These are phyloP conservation scores for Geococcyx californianus DNA, from an alignment of 2,113 vertebrate species.

Conservation along the genomic window DNA sequence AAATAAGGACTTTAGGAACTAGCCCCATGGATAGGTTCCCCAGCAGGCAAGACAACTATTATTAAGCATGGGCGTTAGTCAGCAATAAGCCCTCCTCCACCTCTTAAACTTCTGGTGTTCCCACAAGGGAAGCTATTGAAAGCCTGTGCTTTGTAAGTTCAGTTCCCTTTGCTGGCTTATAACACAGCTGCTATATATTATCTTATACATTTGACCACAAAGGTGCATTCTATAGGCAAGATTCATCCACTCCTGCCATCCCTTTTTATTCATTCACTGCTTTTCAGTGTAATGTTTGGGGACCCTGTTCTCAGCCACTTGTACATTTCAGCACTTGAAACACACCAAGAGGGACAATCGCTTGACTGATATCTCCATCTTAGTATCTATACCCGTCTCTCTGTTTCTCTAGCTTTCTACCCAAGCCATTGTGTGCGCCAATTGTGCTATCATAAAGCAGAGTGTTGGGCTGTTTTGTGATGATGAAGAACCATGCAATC, in stretches of 20 bases:
- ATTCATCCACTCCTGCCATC: constrained; percentile 76
- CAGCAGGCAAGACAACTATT: constrained; percentile 39
- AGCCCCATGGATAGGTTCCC: constrained; percentile 38
- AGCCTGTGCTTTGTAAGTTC: constrained; percentile 65
- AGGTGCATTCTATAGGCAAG: constrained; percentile 76
- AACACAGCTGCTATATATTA: constrained; percentile 79
- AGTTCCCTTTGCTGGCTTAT: constrained; percentile 71
- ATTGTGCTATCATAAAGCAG: constrained; percentile 70
- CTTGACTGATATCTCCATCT: constrained; percentile 77
- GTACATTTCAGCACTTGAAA: constrained; percentile 76
- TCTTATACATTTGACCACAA: constrained; percentile 78
- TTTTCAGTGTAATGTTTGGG: constrained; percentile 76
- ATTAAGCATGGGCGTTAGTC: constrained; percentile 46
- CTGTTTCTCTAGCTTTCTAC: constrained; percentile 76
- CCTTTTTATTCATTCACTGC: constrained; percentile 70
- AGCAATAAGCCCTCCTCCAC: constrained; percentile 63
- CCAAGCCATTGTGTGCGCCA: constrained; percentile 71
- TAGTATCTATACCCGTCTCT: constrained; percentile 70
- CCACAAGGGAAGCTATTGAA: constrained; percentile 74
- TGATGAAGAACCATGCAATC: constrained; percentile 72
- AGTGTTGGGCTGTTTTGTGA: constrained; percentile 70
- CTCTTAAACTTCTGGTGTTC: constrained; percentile 71
- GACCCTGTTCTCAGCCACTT: constrained; percentile 78
- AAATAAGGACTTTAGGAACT: constrained; percentile 57
- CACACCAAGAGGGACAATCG: constrained; percentile 75